Percentiles rank a stretch among this genome's conserved stretches.
phyloP scores from a whole-genome alignment of 2,888 invertebrate genomes.

The Acrobasis suavella region DNA sequence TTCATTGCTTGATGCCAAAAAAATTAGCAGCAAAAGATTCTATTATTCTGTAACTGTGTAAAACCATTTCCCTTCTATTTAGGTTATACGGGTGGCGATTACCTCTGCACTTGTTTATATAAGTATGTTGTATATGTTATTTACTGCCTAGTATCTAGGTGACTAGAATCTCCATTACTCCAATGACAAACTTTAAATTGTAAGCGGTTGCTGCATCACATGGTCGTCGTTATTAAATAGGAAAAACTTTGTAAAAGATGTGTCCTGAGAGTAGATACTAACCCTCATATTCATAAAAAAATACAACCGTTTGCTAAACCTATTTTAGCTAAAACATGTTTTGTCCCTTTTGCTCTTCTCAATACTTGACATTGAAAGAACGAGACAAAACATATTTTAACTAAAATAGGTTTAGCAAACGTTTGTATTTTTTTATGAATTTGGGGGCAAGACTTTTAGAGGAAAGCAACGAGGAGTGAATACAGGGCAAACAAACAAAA shows the following conservation, averaged over 20 bases:
- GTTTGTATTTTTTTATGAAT: too few species aligned
- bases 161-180: slow-evolving; percentile 26
- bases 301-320: too few species aligned
- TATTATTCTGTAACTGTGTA: slow-evolving; percentile 69
- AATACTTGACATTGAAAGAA: too few species aligned
- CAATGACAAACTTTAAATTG: slow-evolving; percentile 14
- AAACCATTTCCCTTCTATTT: slow-evolving; percentile 69
- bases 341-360: too few species aligned
- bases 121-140: slow-evolving; percentile 11
- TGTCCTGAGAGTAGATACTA: too few species aligned
- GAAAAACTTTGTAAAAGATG: neutral
- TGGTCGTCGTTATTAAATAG: neutral
- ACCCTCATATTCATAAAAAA: too few species aligned
- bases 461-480: too few species aligned
- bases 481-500: too few species aligned
- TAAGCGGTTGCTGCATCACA: neutral
- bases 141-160: slow-evolving; percentile 32
- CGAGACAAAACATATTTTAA: too few species aligned
- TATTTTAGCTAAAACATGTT: too few species aligned
- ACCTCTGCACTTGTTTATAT: slow-evolving; percentile 43
- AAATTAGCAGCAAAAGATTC: slow-evolving; percentile 70
- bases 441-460: too few species aligned
- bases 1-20: slow-evolving; percentile 81
- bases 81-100: slow-evolving; percentile 63
- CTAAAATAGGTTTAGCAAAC: too few species aligned